phyloP scores from a whole-genome alignment of 2,113 vertebrate genomes.

The Turdus rufiventris region DNA sequence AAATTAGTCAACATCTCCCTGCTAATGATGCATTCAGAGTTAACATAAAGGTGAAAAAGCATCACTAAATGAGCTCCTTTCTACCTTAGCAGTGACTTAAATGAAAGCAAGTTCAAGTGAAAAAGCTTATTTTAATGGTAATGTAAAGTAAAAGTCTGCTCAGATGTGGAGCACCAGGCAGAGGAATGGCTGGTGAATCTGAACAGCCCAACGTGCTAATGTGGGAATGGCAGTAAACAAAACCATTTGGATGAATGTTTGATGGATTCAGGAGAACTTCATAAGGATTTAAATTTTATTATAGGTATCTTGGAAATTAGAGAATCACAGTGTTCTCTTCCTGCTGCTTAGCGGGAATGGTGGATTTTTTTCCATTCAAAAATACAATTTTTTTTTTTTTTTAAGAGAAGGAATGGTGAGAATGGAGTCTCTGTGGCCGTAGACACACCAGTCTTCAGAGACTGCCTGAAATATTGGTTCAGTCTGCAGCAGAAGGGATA shows the following conservation, averaged over 20 bases:
- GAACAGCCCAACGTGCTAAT: neutral
- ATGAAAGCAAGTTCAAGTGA: conserved; percentile 38
- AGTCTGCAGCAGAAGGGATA: neutral
- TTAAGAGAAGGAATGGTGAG: neutral
- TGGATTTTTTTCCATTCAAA: neutral
- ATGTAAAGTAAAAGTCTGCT: neutral
- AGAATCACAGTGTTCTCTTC: neutral
- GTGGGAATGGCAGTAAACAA: conserved; percentile 13
- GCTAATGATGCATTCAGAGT: conserved; percentile 58
- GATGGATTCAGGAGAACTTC: neutral
- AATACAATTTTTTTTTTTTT: neutral
- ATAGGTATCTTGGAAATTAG: neutral
- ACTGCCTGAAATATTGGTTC: neutral
- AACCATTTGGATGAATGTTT: neutral
- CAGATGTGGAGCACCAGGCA: neutral
- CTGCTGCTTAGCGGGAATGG: neutral
- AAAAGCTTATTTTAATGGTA: conserved; percentile 1
- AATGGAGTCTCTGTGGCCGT: neutral
- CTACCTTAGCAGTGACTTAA: neutral
- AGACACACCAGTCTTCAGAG: neutral
- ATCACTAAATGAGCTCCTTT: conserved; percentile 37
- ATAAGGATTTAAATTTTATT: neutral
- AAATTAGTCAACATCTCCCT: conserved; percentile 62
- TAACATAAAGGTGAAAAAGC: conserved; percentile 51
- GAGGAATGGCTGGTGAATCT: neutral